These are phyloP conservation scores for Adelognathus sp. DNA, from an alignment of 2,888 invertebrate species.

Conservation along the genomic window DNA sequence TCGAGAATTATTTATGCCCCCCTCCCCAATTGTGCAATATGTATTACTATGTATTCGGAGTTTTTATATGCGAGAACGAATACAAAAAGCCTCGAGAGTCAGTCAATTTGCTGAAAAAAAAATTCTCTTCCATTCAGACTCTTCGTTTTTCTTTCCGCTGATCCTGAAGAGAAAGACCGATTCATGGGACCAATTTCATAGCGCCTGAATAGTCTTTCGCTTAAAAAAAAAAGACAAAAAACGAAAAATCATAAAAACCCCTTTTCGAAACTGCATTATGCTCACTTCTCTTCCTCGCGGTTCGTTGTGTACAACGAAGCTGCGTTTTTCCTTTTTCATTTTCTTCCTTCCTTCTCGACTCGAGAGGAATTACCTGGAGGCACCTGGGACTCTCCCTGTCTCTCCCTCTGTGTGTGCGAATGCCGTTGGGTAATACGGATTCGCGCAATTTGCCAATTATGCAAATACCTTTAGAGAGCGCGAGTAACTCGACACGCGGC, in stretches of 20 bases:
- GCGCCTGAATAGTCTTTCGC: slow-evolving; percentile 2
- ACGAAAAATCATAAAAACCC: no score
- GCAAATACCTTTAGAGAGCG: slow-evolving; percentile 74
- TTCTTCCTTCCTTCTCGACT: slow-evolving; percentile 27
- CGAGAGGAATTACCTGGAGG: slow-evolving; percentile 58
- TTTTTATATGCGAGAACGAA: not conserved
- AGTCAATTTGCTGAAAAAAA: not conserved
- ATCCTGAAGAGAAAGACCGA: not conserved
- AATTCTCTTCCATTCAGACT: not conserved
- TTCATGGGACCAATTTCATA: not conserved
- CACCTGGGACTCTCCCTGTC: slow-evolving; percentile 62
- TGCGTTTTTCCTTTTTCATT: slow-evolving; percentile 25
- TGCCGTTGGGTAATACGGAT: slow-evolving; percentile 65
- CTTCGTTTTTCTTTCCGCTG: not conserved
- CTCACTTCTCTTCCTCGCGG: no score
- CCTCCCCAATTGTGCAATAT: not conserved
- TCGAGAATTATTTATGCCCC: slow-evolving; percentile 14
- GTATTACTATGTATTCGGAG: not conserved
- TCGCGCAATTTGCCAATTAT: slow-evolving; percentile 75
- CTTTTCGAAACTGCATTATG: slow-evolving; percentile 7
- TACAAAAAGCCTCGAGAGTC: not conserved
- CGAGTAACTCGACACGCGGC: slow-evolving; percentile 64
- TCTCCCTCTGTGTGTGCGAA: no score
- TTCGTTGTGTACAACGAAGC: not conserved
- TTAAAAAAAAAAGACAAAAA: slow-evolving; percentile 19